Conservation (phyloP, 2,797 vertebrate species). For the Gobio occitaniae region DNA sequence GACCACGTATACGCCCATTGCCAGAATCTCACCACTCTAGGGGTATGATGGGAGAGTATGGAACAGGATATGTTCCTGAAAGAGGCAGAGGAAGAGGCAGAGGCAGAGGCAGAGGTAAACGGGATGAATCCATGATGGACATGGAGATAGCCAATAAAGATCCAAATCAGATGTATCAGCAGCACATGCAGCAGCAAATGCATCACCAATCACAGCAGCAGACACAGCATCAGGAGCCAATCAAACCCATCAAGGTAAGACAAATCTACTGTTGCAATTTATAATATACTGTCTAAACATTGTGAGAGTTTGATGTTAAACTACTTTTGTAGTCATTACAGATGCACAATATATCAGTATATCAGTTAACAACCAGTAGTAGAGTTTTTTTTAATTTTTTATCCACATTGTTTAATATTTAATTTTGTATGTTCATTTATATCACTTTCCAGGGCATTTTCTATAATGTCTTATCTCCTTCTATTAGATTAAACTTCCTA, state of each 20-base stretch:
- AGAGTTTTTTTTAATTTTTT: neutral
- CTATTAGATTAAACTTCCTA: constrained; percentile 79
- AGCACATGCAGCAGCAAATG: constrained; percentile 74
- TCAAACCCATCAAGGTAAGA: constrained; percentile 89
- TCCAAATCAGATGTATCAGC: constrained; percentile 77
- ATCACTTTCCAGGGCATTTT: constrained; percentile 1
- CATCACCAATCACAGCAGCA: constrained; percentile 70
- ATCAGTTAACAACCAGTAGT: neutral
- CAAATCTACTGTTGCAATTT: neutral
- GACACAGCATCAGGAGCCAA: constrained; percentile 79
- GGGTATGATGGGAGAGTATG: constrained; percentile 83
- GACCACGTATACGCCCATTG: constrained; percentile 89
- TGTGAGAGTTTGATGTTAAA: neutral
- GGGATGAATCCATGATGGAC: constrained; percentile 80
- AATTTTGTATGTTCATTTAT: neutral
- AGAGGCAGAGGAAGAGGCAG: constrained; percentile 85
- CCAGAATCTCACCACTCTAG: constrained; percentile 79
- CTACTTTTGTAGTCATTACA: neutral
- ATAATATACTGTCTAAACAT: neutral
- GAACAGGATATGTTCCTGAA: constrained; percentile 69
- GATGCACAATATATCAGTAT: too few species aligned
- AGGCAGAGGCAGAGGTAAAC: constrained; percentile 79
- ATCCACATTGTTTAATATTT: neutral
- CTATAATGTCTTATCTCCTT: constrained; percentile 12
- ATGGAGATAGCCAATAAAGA: constrained; percentile 80